A percentile compares a stretch with the other conserved stretches of the same genome.
These are phyloP conservation scores for Oscheius sp. DNA, from an alignment of 2,888 invertebrate species.

Conservation along the genomic window DNA sequence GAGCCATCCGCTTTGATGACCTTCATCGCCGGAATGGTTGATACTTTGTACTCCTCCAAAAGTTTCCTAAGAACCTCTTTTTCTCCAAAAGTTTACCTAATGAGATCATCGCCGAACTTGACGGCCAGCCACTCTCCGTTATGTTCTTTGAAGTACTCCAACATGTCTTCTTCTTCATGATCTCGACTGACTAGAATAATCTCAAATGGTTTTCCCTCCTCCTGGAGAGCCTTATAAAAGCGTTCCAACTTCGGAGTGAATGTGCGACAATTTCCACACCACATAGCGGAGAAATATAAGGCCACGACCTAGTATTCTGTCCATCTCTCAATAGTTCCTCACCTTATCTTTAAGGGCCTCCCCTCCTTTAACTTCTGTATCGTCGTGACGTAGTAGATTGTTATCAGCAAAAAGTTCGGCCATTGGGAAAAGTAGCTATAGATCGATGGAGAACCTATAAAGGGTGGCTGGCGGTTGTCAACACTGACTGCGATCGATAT, in stretches of 20 bases:
- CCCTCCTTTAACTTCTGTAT: slow-evolving; percentile 50
- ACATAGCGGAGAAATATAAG: slow-evolving; percentile 75
- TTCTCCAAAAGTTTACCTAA: slow-evolving; percentile 41
- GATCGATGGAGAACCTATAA: not conserved
- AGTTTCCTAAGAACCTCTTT: slow-evolving; percentile 26
- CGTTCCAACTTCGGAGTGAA: slow-evolving; percentile 62
- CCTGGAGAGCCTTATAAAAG: slow-evolving; percentile 51
- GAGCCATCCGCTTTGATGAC: slow-evolving; percentile 72
- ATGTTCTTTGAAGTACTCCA: slow-evolving; percentile 65
- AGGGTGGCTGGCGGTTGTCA: not conserved
- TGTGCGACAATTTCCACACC: slow-evolving; percentile 69
- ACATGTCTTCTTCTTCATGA: slow-evolving; percentile 59
- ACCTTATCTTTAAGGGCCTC: slow-evolving; percentile 68
- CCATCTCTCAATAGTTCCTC: not conserved
- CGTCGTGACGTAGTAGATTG: slow-evolving; percentile 46
- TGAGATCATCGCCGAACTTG: slow-evolving; percentile 60
- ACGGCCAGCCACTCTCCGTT: slow-evolving; percentile 62
- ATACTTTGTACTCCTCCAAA: slow-evolving; percentile 53
- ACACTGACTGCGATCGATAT: not conserved
- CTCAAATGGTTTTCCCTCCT: slow-evolving; percentile 58
- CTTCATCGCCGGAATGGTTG: slow-evolving; percentile 72
- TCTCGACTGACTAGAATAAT: slow-evolving; percentile 63
- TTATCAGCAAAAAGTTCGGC: slow-evolving; percentile 53
- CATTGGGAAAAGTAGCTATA: slow-evolving; percentile 33
- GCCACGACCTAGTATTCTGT: slow-evolving; percentile 63